Evolutionary conservation across 2,888 invertebrate species (phyloP), one percentile per base, ranked within the genome.

Genomic region (Parascotia fuliginaria): DNA sequence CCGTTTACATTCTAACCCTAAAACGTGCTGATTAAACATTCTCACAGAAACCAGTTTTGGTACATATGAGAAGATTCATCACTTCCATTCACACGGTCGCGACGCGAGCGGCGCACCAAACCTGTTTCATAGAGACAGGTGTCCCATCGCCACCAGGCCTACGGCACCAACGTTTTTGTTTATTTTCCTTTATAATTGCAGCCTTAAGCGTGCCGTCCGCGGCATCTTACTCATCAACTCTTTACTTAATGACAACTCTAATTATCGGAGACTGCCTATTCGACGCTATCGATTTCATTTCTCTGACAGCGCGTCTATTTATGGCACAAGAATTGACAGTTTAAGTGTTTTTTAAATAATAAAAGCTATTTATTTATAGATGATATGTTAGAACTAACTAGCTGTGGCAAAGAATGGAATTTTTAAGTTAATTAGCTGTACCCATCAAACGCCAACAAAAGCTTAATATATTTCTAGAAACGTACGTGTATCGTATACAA

Each of bases 101-200:
- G 55, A 53, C 65, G 71, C 64, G 58, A 68, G 58, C 70, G 59
- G 63, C 64, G 63, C 60, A 71, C 54, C 59, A 79, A 87, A 89
- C 89, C 87, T 70, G 88, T 89, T 87, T 73, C 71, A 70, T 77
- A 76, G 78, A 75, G 85, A 87, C 87, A 88, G 85, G 85, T 89
- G 88, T 82, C 79, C 76, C 68, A 65, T 65, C 64, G 54, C 54
- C 70, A 59, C 42, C 59, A 65, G 63, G 61, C 58, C 70, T 68
- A 67, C 59, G 60, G 66, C 57, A 64, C 60, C 60, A 63, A 53
- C 60, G 69, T 73, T 75, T 70, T 68, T 68, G 60, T 69, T 73
- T 73, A 64, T 73, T 75, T 75, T 59, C 58, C 52, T 69, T 72
- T 67, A 60, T 73, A 75, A 77, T 74, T 73, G 70, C 65, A 54